phyloP scores from a whole-genome alignment of 2,888 invertebrate species.

The Ligdia adustata region DNA sequence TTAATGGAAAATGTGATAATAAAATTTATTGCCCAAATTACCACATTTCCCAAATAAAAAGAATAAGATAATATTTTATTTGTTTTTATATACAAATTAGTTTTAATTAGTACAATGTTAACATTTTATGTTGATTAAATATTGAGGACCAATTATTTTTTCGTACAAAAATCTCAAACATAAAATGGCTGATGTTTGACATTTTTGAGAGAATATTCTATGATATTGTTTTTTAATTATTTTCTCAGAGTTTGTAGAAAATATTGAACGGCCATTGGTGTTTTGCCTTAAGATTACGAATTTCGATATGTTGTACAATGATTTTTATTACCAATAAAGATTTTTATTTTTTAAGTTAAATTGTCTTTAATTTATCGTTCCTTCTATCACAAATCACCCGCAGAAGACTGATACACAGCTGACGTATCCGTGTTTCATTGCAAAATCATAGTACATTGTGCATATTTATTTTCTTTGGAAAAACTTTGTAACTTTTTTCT shows the following conservation, averaged over 20 bases:
- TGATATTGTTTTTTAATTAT: slow-evolving; percentile 7
- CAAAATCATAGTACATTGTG: too few relatives aligned
- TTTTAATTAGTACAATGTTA: slow-evolving; percentile 35
- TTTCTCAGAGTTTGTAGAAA: slow-evolving; percentile 37
- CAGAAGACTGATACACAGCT: too few relatives aligned
- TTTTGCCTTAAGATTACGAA: slow-evolving; percentile 65
- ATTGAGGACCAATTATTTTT: slow-evolving; percentile 49
- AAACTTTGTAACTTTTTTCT: too few relatives aligned
- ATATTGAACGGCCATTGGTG: slow-evolving; percentile 49
- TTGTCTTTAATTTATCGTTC: slow-evolving; percentile 57
- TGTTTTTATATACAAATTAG: slow-evolving; percentile 26
- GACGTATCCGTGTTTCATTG: too few relatives aligned
- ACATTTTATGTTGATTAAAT: slow-evolving; percentile 28
- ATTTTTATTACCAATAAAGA: slow-evolving; percentile 75
- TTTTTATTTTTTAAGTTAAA: slow-evolving; percentile 76
- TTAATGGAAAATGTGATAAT: slow-evolving; percentile 35
- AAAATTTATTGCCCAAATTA: slow-evolving; percentile 43
- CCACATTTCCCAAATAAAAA: slow-evolving; percentile 42
- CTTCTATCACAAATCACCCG: too few relatives aligned
- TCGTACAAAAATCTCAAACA: slow-evolving; percentile 72
- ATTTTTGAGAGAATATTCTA: slow-evolving; percentile 61
- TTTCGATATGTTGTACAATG: slow-evolving; percentile 61
- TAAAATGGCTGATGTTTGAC: slow-evolving; percentile 78
- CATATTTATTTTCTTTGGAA: too few relatives aligned
- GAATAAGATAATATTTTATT: slow-evolving; percentile 23